Evolutionary conservation across 2,797 vertebrate species (phyloP).

Genomic region (Brachyrhaphis roseni): DNA sequence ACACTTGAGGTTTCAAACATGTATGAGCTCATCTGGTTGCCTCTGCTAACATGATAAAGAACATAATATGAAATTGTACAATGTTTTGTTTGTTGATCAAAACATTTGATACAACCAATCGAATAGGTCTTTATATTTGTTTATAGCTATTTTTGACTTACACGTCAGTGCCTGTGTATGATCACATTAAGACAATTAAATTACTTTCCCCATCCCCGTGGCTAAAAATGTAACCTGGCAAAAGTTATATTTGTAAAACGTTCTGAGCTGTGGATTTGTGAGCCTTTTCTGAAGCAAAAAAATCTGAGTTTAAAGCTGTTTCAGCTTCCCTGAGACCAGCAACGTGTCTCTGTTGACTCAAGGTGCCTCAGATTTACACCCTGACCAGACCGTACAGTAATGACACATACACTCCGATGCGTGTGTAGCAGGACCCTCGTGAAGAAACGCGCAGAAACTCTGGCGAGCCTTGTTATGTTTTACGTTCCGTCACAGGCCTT

Average conservation of each 20-base stretch:
- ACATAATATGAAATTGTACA: conserved; percentile 1
- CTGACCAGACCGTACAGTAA: conserved; percentile 18
- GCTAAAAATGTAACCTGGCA: conserved; percentile 19
- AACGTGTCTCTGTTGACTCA: conserved; percentile 34
- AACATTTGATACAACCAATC: neutral
- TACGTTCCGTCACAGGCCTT: conserved; percentile 44
- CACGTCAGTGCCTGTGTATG: no score
- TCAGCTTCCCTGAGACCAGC: conserved; percentile 32
- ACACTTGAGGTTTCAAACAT: conserved; percentile 26
- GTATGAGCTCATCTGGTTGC: conserved; percentile 28
- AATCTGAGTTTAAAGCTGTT: conserved; percentile 46
- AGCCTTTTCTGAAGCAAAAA: conserved; percentile 46
- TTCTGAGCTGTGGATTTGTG: conserved; percentile 35
- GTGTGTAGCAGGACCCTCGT: conserved; percentile 1
- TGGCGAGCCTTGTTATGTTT: conserved; percentile 55
- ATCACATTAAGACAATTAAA: neutral
- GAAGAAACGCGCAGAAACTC: conserved; percentile 15
- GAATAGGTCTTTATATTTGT: neutral
- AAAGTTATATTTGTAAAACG: conserved; percentile 41
- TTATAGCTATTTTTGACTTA: neutral
- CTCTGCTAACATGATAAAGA: conserved; percentile 1
- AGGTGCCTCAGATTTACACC: conserved; percentile 34
- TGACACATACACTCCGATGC: conserved; percentile 13
- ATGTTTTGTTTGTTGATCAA: neutral
- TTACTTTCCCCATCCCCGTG: neutral